phyloP scores from a whole-genome alignment of 2,888 invertebrate genomes.

The Eupsilia transversa region DNA sequence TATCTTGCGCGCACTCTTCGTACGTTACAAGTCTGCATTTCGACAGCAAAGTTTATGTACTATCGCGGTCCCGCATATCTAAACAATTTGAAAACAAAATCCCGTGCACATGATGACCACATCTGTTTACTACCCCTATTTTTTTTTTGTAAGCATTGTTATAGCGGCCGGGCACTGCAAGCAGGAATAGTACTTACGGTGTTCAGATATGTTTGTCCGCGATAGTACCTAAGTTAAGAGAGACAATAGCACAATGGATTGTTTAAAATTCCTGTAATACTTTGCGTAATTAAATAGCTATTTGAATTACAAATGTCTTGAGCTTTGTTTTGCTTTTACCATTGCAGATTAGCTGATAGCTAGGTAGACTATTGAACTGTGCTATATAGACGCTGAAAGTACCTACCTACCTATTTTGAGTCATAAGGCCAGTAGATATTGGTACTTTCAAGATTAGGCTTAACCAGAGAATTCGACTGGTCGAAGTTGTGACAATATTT shows the following conservation, averaged over 20 bases:
- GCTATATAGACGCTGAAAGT: neutral
- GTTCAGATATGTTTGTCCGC: too few species aligned
- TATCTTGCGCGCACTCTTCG: too few species aligned
- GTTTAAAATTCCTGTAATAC: conserved; percentile 43
- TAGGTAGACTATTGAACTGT: conserved; percentile 17
- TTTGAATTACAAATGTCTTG: conserved; percentile 54
- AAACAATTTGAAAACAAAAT: too few species aligned
- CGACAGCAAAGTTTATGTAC: neutral
- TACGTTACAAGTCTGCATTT: conserved; percentile 9
- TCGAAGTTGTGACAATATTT: neutral
- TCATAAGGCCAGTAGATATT: neutral
- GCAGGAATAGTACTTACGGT: too few species aligned
- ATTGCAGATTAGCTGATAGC: conserved; percentile 41
- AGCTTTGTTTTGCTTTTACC: conserved; percentile 43
- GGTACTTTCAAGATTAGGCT: neutral
- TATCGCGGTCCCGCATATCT: too few species aligned
- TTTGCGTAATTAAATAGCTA: conserved; percentile 26
- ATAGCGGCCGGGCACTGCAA: too few species aligned
- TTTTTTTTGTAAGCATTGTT: too few species aligned
- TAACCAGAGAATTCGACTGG: neutral
- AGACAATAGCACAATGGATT: conserved; percentile 30
- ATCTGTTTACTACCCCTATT: too few species aligned
- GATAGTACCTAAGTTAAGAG: conserved; percentile 1
- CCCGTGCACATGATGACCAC: too few species aligned
- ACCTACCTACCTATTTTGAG: neutral